Conservation (phyloP, 2,113 vertebrate genomes). For the Phylloscopus trochiloides region DNA sequence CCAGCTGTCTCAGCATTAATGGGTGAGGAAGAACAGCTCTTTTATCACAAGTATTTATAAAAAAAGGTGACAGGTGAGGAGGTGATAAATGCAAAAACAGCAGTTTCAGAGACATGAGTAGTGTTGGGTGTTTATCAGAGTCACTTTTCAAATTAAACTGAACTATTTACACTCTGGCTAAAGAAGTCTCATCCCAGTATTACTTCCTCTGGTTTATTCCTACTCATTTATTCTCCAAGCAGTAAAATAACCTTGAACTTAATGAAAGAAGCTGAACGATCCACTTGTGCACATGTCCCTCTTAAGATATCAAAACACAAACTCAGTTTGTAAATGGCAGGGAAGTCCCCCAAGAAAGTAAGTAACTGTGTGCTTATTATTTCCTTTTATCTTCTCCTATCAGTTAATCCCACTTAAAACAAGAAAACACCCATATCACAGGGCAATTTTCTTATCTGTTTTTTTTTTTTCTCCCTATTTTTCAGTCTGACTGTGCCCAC, state of each 20-base stretch:
- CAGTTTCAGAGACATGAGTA: neutral
- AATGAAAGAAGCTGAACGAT: neutral
- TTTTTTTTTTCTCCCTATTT: neutral
- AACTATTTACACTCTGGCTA: neutral
- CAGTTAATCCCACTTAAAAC: neutral
- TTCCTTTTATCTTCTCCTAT: neutral
- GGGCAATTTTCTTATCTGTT: neutral
- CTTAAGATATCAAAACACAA: neutral
- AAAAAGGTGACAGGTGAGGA: neutral
- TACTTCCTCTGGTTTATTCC: neutral
- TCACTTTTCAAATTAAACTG: conserved; percentile 11
- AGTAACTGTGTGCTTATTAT: neutral
- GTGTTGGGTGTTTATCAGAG: neutral
- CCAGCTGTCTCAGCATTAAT: neutral
- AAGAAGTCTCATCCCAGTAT: neutral
- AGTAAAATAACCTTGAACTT: neutral
- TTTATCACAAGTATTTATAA: neutral
- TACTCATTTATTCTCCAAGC: neutral
- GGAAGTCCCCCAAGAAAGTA: neutral
- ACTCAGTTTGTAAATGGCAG: neutral
- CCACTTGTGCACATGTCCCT: neutral
- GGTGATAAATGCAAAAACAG: neutral
- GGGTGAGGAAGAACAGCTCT: neutral
- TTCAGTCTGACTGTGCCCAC: neutral
- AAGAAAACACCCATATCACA: neutral